These are phyloP conservation scores for Notolepis coatsorum DNA, from an alignment of 2,797 vertebrate species.

Conservation along the genomic window DNA sequence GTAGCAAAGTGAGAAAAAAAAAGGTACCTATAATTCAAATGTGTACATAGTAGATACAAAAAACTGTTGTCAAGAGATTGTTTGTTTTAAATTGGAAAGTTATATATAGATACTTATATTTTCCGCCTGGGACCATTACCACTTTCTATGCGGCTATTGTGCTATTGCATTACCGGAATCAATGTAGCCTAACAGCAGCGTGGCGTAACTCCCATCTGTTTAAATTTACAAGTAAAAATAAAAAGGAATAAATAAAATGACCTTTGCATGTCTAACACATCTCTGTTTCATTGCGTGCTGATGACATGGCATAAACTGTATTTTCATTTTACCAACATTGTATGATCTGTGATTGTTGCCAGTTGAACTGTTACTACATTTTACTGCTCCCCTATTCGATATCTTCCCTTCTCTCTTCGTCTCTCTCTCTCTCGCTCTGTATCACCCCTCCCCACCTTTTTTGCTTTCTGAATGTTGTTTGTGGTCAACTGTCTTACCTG, in stretches of 20 bases:
- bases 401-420: background rate
- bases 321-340: no score
- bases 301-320: no score
- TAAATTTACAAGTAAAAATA: no score
- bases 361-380: background rate
- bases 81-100: background rate
- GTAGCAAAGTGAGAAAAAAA: no score
- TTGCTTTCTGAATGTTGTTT: slow-evolving; percentile 25
- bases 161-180: background rate
- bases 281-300: background rate
- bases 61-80: background rate
- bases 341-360: no score
- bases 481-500: slow-evolving; percentile 79
- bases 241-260: no score
- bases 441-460: background rate
- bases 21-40: background rate
- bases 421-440: background rate
- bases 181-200: background rate
- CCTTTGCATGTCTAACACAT: no score
- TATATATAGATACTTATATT: background rate
- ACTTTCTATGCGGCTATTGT: background rate
- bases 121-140: background rate
- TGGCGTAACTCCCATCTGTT: background rate
- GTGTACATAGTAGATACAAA: no score
- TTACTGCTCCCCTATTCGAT: background rate